Base-by-base conservation (phyloP, 2,888 invertebrate species). In the Rhingia rostrata region DNA sequence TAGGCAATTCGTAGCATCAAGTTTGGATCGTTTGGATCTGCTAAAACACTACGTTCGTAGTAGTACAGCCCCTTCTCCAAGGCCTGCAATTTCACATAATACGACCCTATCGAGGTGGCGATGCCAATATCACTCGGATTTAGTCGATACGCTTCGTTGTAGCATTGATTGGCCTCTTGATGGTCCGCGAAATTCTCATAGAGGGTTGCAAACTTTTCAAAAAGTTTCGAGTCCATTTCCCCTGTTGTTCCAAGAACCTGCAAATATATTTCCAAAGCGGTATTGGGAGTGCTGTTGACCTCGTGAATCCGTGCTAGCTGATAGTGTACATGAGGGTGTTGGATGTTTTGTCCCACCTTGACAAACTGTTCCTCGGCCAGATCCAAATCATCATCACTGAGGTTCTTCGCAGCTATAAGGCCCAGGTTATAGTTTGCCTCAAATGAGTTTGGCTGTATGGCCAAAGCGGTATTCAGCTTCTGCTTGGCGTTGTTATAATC, bases 111-210 rank as follows among this genome's bases (percentile, higher is more conserved):
- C 94, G 97, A 97, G 89, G 97, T 96, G 86, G 97, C 95, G 0
- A 97, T 96, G 58, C 94, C 94, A 70, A 90, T 88, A 88, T 91
- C 90, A 79, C 90, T 90, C 32, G 91, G 91, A 83, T 91, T 91
- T 35, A 91, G 89, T 61, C 90, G 89, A 86, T 90, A 91, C 0
- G 91, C 91, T 78, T 91, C 91, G 41, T 90, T 90, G 66, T 90
- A 90, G 86, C 91, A 91, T 70, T 91, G 91, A 86, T 90, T 91
- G 0, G 97, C 97, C 90, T 96, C 96, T 88, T 97, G 96, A 87
- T 97, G 95, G 92, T 99, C 99, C 2, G 97, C 98, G 88, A 96
- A 95, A 78, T 94, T 94, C 88, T 97, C 97, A 90, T 97, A 97
- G 88, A 99, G 93, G 88, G 96, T 95, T 0, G 98, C 99, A 70